Evolutionary conservation across 2,797 vertebrate genomes (phyloP).

Genomic region (Okamejei kenojei): DNA sequence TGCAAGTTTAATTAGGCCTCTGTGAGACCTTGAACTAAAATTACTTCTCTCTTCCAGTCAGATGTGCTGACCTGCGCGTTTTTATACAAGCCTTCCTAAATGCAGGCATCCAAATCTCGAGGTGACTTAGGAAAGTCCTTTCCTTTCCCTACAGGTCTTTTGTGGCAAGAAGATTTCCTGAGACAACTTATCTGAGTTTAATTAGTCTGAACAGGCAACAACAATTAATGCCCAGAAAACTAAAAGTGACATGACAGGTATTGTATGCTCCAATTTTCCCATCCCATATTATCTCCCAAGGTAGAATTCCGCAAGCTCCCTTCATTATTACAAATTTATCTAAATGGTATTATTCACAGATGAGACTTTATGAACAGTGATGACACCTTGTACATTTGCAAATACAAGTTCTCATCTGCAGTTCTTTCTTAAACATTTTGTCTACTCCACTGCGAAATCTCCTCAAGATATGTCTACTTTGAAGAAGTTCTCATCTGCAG

Average conservation of each 20-base stretch:
- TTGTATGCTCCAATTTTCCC: background rate
- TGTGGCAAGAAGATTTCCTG: background rate
- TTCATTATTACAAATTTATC: background rate
- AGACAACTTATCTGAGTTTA: background rate
- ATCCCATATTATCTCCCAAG: background rate
- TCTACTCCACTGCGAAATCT: too few relatives aligned
- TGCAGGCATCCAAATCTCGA: background rate
- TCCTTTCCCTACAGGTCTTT: too few relatives aligned
- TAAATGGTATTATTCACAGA: background rate
- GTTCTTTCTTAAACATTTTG: too few relatives aligned
- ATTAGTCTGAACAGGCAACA: background rate
- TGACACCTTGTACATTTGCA: background rate
- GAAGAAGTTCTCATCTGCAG: too few relatives aligned
- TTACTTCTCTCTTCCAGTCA: background rate
- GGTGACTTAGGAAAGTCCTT: background rate
- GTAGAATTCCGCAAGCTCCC: background rate
- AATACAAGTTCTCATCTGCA: too few relatives aligned
- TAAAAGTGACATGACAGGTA: background rate
- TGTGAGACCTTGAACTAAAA: background rate
- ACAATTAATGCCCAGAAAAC: background rate
- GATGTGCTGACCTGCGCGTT: background rate
- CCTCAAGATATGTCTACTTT: too few relatives aligned
- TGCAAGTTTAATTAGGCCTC: background rate
- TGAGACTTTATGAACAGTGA: background rate
- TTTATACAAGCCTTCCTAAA: background rate